Evolutionary conservation across 2,113 vertebrate genomes (phyloP).

Genomic region (Alces alces): DNA sequence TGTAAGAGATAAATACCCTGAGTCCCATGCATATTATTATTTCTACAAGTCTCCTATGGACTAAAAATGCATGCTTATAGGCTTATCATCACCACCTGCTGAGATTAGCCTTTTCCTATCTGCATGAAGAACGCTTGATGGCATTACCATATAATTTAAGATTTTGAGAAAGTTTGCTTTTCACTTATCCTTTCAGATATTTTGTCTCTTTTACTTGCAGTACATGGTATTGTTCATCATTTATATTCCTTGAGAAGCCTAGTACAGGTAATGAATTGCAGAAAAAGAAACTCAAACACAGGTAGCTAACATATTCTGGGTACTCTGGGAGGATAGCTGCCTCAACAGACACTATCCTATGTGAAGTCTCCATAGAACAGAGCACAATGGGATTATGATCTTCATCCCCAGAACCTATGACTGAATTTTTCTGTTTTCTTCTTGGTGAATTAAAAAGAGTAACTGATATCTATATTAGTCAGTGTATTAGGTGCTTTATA

Average conservation of each 20-base stretch:
- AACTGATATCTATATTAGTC: neutral
- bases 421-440: neutral
- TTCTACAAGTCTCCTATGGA: neutral
- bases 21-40: neutral
- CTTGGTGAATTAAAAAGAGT: neutral
- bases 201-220: neutral
- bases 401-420: neutral
- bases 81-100: neutral
- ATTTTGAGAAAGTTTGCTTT: slow-evolving; percentile 19
- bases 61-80: neutral
- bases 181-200: neutral
- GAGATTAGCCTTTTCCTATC: neutral
- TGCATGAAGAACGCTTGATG: neutral
- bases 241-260: neutral
- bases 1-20: neutral
- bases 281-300: neutral
- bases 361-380: neutral
- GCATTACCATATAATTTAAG: neutral
- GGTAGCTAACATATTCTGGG: neutral
- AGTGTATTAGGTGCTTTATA: neutral
- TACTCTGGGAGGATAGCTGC: neutral
- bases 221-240: neutral
- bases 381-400: neutral
- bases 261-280: neutral
- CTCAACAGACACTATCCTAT: neutral